Percentiles rank a stretch among this genome's conserved stretches.
phyloP scores from a whole-genome alignment of 2,888 invertebrate species.

The Harpalus rubripes region DNA sequence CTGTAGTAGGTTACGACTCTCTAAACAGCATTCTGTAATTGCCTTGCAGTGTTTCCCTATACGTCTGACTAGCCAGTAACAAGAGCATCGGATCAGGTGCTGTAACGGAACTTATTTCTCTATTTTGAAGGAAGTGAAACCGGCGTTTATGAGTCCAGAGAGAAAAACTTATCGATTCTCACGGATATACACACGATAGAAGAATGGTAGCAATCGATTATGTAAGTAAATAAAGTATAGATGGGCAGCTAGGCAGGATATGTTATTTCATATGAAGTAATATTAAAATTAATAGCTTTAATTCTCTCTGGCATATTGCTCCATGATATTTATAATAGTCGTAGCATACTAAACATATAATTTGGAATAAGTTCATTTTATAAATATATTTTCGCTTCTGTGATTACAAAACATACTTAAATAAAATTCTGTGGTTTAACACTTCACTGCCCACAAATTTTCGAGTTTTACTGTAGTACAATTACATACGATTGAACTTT shows the following conservation, averaged over 20 bases:
- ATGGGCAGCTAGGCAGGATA: not conserved
- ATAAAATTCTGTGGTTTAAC: too few species aligned
- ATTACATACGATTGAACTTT: too few species aligned
- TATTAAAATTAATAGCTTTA: too few species aligned
- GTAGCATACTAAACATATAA: too few species aligned
- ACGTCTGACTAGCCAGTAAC: not conserved
- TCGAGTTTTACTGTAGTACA: too few species aligned
- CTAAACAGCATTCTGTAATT: slow-evolving; percentile 24
- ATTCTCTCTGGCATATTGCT: too few species aligned
- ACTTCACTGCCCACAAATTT: too few species aligned
- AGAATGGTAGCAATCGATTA: not conserved
- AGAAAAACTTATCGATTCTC: slow-evolving; percentile 29
- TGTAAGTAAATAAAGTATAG: not conserved
- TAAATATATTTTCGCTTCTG: too few species aligned
- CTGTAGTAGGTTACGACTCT: slow-evolving; percentile 26
- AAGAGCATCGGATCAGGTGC: slow-evolving; percentile 21
- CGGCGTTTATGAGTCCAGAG: not conserved
- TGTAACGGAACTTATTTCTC: slow-evolving; percentile 41
- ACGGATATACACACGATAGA: slow-evolving; percentile 8
- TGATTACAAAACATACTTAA: too few species aligned
- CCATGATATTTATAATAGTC: too few species aligned
- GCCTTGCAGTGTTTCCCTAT: not conserved
- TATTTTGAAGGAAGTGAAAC: slow-evolving; percentile 50
- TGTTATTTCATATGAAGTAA: not conserved
- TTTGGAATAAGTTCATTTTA: too few species aligned